Base-by-base conservation (phyloP, 1,140 invertebrate species). In the Glomeris maerens region DNA sequence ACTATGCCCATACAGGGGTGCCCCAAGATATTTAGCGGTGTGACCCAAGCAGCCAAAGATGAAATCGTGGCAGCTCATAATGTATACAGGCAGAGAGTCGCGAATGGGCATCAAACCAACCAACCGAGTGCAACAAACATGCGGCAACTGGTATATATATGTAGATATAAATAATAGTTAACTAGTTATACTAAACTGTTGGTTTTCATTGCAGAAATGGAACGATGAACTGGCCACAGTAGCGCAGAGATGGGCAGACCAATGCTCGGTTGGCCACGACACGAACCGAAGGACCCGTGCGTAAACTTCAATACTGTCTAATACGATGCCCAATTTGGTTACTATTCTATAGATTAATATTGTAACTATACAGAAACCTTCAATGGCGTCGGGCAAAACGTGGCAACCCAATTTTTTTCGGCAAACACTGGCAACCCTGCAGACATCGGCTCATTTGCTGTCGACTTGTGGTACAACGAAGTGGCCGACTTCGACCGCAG, bases 241-340 rank as follows among this genome's bases (percentile, higher is more conserved):
- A 39, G 86, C 87, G 4, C 85, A 90, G 62, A 72, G 76, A 58
- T 89, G 86, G 83, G 79, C 86, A 0, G 77, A 84, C 53, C 76
- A 78, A 44, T 91, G 86, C 61, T 72, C 74, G 27, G 77, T 83
- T 40, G 73, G 71, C 7, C 87, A 91, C 60, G 85, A 90, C 62
- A 51, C 67, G 63, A 45, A 64, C 64, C 38, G 66, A 74, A 60
- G 70, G 76, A 72, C 75, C 56, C 65, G 78, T 80, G 67, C 76
- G 75, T 77, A 17, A 46, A n/a, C 7, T 10, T 46, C 10, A 13
- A 17, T 42, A 10, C 10, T 13, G n/a, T 10, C 10, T 13, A 10
- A 10, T 36, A 36, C 10, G 10, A 17, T 13, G 10, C 10, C n/a
- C n/a, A n/a, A n/a, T n/a, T n/a, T n/a, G n/a, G n/a, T n/a, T n/a